Conservation (phyloP, 1,140 invertebrate species). For the Lordiphosa collinella region DNA sequence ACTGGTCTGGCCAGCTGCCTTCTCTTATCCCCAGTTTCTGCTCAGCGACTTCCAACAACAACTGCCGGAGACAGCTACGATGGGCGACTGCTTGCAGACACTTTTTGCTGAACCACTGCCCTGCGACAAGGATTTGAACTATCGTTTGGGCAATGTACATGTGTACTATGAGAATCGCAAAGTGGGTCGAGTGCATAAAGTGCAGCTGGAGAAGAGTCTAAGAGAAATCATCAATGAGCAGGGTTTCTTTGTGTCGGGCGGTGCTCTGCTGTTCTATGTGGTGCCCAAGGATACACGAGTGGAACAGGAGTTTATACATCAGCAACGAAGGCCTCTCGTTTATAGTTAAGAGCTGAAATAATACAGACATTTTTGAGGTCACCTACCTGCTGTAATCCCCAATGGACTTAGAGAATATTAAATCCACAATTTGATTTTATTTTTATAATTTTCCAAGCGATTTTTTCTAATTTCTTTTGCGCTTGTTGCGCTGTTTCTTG, state of each 20-base stretch:
- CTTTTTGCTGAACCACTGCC: conserved; percentile 86
- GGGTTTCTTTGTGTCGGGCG: conserved; percentile 70
- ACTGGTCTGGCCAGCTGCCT: conserved; percentile 90
- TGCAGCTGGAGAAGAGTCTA: conserved; percentile 83
- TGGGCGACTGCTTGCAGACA: conserved; percentile 86
- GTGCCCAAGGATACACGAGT: conserved; percentile 53
- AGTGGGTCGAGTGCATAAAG: conserved; percentile 83
- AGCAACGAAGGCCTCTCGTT: conserved; percentile 55
- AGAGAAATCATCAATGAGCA: conserved; percentile 83
- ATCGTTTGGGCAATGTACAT: conserved; percentile 84
- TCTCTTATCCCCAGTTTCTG: conserved; percentile 90
- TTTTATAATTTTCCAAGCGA: too few species aligned
- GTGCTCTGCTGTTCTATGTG: conserved; percentile 68
- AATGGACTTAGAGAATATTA: too few species aligned
- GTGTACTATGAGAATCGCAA: conserved; percentile 90
- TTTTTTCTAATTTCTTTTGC: conserved; percentile 49
- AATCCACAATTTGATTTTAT: too few species aligned
- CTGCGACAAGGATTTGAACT: conserved; percentile 88
- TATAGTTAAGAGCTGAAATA: conserved; percentile 42
- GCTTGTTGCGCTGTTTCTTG: conserved; percentile 71
- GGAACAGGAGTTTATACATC: conserved; percentile 63
- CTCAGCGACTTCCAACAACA: conserved; percentile 87
- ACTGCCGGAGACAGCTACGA: conserved; percentile 87
- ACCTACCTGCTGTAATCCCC: too few species aligned
- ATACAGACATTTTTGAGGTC: neutral